phyloP scores from a whole-genome alignment of 2,113 vertebrate genomes.

The Callithrix jacchus region DNA sequence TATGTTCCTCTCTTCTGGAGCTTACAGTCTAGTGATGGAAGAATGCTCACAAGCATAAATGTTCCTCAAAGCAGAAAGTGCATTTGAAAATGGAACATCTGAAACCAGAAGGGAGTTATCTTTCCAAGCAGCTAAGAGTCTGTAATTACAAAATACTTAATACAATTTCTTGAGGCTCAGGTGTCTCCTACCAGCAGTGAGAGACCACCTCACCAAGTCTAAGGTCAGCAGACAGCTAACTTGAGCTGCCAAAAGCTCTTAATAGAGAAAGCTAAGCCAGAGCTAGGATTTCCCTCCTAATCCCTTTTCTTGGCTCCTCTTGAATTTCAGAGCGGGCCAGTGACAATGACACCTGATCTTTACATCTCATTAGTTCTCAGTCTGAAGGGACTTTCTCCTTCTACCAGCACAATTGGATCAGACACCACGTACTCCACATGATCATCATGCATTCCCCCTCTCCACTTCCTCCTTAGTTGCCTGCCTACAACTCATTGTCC shows the following conservation, averaged over 20 bases:
- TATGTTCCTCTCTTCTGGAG: background rate
- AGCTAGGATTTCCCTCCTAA: background rate
- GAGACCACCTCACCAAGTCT: background rate
- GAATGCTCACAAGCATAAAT: background rate
- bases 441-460: background rate
- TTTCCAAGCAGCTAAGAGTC: background rate
- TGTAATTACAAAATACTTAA: background rate
- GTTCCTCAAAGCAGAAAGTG: background rate
- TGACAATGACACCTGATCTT: background rate
- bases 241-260: background rate
- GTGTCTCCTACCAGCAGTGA: background rate
- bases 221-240: background rate
- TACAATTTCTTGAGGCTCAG: background rate
- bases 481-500: background rate
- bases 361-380: background rate
- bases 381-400: background rate
- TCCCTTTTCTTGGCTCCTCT: background rate
- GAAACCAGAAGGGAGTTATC: background rate
- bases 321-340: background rate
- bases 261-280: background rate
- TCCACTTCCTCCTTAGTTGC: background rate
- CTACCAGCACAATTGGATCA: background rate
- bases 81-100: background rate
- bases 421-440: background rate
- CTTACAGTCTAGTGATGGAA: background rate